phyloP scores from a whole-genome alignment of 2,888 invertebrate genomes.

The Stenoptilia bipunctidactyla region DNA sequence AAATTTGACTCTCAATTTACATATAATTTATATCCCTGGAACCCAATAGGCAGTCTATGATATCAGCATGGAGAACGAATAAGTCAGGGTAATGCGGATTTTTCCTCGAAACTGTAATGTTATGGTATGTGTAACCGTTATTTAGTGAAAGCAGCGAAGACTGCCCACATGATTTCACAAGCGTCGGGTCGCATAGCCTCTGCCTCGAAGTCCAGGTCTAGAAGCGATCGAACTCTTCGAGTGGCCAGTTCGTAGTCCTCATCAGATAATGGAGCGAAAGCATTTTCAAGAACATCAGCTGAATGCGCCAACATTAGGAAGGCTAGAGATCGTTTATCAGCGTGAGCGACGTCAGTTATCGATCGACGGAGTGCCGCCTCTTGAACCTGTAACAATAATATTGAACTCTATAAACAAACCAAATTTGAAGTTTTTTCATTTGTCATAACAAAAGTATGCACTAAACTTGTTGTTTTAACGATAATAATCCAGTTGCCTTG shows the following conservation, averaged over 20 bases:
- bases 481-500: too few relatives aligned
- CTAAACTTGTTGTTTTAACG: too few relatives aligned
- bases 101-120: too few relatives aligned
- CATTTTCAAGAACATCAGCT: slow-evolving; percentile 98
- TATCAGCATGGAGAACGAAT: too few relatives aligned
- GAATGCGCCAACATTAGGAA: slow-evolving; percentile 96
- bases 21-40: too few relatives aligned
- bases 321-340: slow-evolving; percentile 95
- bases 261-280: slow-evolving; percentile 96
- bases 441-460: too few relatives aligned
- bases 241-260: slow-evolving; percentile 99
- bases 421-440: too few relatives aligned
- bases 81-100: too few relatives aligned
- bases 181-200: slow-evolving; percentile 93
- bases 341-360: slow-evolving; percentile 97
- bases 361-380: slow-evolving; percentile 96
- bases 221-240: slow-evolving; percentile 93
- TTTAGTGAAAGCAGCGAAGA: slow-evolving; percentile 98
- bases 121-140: slow-evolving; percentile 70
- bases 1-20: too few relatives aligned
- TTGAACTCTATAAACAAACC: too few relatives aligned
- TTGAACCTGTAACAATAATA: slow-evolving; percentile 89
- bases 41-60: slow-evolving; percentile 17
- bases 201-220: slow-evolving; percentile 97
- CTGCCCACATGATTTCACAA: slow-evolving; percentile 98